Conservation (phyloP, 2,888 invertebrate species). For the Lapara coniferarum region DNA sequence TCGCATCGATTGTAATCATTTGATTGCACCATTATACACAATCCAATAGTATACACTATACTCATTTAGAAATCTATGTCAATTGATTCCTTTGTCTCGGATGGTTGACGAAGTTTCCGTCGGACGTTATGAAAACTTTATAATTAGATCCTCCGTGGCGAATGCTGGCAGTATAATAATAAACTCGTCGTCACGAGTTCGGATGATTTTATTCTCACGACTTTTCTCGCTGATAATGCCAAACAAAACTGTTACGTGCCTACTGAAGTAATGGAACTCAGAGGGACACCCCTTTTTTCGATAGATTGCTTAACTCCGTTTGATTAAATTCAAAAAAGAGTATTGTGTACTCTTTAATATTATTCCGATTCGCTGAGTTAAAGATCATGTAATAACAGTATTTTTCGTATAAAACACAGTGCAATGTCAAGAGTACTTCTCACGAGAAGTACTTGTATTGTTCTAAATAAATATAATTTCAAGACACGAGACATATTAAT, state of each 20-base stretch:
- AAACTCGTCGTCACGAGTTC: slow-evolving; percentile 41
- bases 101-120: background rate
- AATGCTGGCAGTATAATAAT: slow-evolving; percentile 39
- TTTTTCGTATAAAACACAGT: background rate
- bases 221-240: slow-evolving; percentile 56
- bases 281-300: slow-evolving; percentile 36
- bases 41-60: background rate
- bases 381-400: too few species aligned
- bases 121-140: slow-evolving; percentile 5
- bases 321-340: slow-evolving; percentile 28
- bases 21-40: slow-evolving; percentile 30
- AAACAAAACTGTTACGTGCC: slow-evolving; percentile 55
- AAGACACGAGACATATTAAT: too few species aligned
- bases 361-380: background rate
- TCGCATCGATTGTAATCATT: slow-evolving; percentile 30
- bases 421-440: too few species aligned
- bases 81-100: background rate
- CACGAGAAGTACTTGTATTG: too few species aligned
- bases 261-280: slow-evolving; percentile 49
- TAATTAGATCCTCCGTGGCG: slow-evolving; percentile 31
- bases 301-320: slow-evolving; percentile 36
- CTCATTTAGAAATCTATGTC: background rate
- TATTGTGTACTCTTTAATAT: background rate
- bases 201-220: slow-evolving; percentile 56
- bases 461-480: too few species aligned